Evolutionary conservation across 2,113 vertebrate genomes (phyloP).

Genomic region (Tetrao urogallus): DNA sequence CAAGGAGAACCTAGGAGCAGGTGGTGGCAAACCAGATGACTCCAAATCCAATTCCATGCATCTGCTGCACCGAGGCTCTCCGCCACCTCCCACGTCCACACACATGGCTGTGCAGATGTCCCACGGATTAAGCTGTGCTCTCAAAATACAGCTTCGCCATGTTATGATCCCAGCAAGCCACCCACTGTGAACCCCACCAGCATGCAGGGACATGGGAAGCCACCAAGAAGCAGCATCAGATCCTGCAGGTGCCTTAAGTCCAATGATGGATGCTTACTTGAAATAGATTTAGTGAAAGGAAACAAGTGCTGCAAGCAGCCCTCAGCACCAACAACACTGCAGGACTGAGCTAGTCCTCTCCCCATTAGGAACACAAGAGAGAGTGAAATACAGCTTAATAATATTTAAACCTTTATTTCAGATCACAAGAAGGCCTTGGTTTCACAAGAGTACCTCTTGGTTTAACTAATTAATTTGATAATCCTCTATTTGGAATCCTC

Average conservation of each 20-base stretch:
- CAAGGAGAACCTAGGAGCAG: neutral
- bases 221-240: neutral
- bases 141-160: neutral
- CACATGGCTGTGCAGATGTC: neutral
- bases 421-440: slow-evolving; percentile 17
- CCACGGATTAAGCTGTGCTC: neutral
- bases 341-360: neutral
- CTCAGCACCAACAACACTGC: neutral
- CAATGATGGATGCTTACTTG: neutral
- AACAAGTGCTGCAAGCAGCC: neutral
- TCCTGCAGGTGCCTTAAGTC: neutral
- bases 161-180: neutral
- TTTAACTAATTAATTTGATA: slow-evolving; percentile 74
- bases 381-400: neutral
- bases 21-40: neutral
- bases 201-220: neutral
- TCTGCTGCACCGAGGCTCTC: neutral
- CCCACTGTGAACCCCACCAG: neutral
- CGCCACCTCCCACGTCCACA: neutral
- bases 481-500: slow-evolving; percentile 63
- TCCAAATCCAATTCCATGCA: neutral
- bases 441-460: slow-evolving; percentile 64
- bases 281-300: neutral
- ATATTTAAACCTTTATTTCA: slow-evolving; percentile 45
- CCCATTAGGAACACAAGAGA: neutral